Evolutionary conservation across 1,140 invertebrate species (phyloP).

Genomic region (Lerema accius): DNA sequence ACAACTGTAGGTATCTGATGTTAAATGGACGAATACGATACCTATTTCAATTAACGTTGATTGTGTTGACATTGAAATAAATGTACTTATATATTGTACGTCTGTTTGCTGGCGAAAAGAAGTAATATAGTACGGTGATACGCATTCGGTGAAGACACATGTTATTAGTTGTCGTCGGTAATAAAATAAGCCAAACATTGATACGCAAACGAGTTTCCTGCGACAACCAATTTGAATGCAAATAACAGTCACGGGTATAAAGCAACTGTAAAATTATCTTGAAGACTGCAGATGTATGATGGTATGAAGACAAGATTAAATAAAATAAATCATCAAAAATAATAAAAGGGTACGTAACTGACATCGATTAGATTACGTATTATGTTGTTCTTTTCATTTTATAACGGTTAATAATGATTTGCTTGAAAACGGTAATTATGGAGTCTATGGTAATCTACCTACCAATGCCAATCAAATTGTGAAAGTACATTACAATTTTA

Average conservation of each 20-base stretch:
- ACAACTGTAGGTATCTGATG: background rate
- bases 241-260: slow-evolving; percentile 16
- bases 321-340: too few relatives aligned
- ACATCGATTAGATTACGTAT: too few relatives aligned
- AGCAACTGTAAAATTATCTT: slow-evolving; percentile 25
- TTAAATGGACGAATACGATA: background rate
- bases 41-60: background rate
- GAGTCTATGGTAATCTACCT: too few relatives aligned
- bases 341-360: too few relatives aligned
- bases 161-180: background rate
- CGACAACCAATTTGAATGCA: slow-evolving; percentile 28
- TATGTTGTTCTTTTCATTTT: too few relatives aligned
- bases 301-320: too few relatives aligned
- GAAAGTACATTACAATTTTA: too few relatives aligned
- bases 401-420: too few relatives aligned
- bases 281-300: slow-evolving; percentile 10
- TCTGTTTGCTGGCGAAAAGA: background rate
- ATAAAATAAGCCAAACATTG: slow-evolving; percentile 8
- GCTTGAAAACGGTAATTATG: too few relatives aligned
- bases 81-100: background rate
- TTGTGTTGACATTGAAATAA: background rate
- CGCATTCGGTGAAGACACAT: background rate
- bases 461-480: too few relatives aligned
- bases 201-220: slow-evolving; percentile 38
- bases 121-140: background rate